A percentile compares a stretch with the other conserved stretches of the same genome.
phyloP scores from a whole-genome alignment of 2,113 vertebrate species.

The Plotosus lineatus region DNA sequence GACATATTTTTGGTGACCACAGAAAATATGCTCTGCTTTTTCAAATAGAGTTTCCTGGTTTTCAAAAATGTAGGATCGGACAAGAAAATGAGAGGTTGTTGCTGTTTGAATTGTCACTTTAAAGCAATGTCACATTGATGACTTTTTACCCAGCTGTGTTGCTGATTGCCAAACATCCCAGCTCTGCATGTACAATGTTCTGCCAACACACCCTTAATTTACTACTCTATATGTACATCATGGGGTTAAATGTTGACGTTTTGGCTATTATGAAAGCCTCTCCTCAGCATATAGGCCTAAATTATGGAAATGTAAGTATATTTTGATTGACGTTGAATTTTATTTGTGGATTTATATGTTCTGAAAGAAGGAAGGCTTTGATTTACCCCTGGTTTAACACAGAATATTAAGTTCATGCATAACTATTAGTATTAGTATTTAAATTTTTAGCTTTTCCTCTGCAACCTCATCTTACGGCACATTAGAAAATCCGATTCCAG shows the following conservation, averaged over 20 bases:
- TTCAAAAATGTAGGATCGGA: neutral
- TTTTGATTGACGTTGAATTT: neutral
- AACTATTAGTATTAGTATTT: conserved; percentile 28
- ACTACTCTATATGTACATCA: neutral
- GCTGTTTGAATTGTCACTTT: conserved; percentile 9
- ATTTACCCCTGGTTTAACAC: neutral
- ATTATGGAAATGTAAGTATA: neutral
- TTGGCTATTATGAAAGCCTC: neutral
- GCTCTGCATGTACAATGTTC: conserved; percentile 6
- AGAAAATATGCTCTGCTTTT: neutral
- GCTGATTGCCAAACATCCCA: neutral
- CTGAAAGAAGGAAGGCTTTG: neutral
- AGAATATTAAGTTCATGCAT: neutral
- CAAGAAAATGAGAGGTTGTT: neutral
- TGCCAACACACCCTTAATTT: neutral
- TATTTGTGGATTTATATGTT: neutral
- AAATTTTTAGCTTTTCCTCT: neutral
- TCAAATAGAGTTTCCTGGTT: neutral
- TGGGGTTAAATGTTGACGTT: neutral
- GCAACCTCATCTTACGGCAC: neutral
- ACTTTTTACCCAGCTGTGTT: conserved; percentile 2
- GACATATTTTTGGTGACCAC: neutral
- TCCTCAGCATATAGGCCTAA: neutral
- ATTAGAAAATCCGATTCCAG: neutral
- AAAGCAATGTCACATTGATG: neutral